Percentiles rank a stretch among this genome's conserved stretches.
These are phyloP conservation scores for Acanthopleura granulata DNA, from an alignment of 2,888 invertebrate species.

Conservation along the genomic window DNA sequence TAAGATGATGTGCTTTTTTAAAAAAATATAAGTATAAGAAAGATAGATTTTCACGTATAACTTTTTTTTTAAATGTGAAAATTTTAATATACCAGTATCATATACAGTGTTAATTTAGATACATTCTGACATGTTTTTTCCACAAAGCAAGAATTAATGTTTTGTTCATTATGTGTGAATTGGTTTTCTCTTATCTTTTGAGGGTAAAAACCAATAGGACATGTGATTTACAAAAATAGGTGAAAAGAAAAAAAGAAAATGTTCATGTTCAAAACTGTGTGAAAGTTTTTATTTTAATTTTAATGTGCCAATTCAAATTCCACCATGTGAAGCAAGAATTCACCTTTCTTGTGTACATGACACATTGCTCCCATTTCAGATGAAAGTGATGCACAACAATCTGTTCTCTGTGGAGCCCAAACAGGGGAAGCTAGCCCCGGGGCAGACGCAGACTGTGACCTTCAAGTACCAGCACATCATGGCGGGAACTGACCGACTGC, in stretches of 20 bases:
- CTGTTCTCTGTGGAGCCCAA: constrained; percentile 66
- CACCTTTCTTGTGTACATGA: neutral
- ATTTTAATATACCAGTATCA: neutral
- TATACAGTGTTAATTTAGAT: neutral
- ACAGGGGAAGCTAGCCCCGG: constrained; percentile 61
- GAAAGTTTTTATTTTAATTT: no score
- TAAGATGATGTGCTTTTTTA: no score
- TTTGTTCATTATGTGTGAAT: no score
- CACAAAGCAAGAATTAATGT: no score
- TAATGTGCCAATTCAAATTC: no score
- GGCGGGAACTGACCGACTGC: constrained; percentile 66
- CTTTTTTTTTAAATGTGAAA: neutral
- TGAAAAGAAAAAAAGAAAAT: no score
- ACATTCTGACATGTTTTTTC: neutral
- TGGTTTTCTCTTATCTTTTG: no score
- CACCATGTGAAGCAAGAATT: no score
- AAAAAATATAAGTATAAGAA: no score
- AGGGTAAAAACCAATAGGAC: no score
- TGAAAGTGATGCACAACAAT: constrained; percentile 69
- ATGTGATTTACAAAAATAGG: no score
- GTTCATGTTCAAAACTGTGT: no score
- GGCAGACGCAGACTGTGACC: constrained; percentile 59
- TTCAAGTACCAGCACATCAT: constrained; percentile 66
- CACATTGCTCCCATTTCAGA: constrained; percentile 41
- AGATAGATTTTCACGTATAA: neutral